phyloP scores from a whole-genome alignment of 2,113 vertebrate species.

The Puffinus mauretanicus region DNA sequence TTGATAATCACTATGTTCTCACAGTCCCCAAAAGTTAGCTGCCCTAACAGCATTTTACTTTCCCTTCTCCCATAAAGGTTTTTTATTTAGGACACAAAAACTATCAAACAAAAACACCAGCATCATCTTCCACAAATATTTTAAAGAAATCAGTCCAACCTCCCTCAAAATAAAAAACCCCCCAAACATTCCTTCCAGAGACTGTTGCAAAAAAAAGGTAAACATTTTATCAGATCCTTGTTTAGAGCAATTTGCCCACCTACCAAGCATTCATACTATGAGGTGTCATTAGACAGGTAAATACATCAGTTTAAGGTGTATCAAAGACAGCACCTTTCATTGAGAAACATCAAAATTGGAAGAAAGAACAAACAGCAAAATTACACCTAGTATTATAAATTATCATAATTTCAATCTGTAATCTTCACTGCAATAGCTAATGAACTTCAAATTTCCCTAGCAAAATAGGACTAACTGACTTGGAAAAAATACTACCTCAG shows the following conservation, averaged over 20 bases:
- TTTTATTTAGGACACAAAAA: background rate
- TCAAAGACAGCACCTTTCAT: constrained; percentile 17
- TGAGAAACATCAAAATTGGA: background rate
- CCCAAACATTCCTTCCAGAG: background rate
- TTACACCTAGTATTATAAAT: background rate
- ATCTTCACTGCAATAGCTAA: background rate
- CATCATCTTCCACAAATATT: background rate
- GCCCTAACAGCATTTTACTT: background rate
- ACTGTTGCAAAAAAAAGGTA: background rate
- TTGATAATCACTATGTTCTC: background rate
- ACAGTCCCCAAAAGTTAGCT: background rate
- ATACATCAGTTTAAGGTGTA: background rate
- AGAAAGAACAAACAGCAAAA: constrained; percentile 14
- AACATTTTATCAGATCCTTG: background rate
- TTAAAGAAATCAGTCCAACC: background rate
- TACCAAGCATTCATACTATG: background rate
- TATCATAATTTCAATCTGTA: constrained; percentile 17
- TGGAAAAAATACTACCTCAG: background rate
- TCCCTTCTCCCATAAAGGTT: background rate
- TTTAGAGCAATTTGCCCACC: background rate
- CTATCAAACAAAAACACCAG: background rate
- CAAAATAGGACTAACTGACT: background rate
- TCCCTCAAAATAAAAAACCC: background rate
- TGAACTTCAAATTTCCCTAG: background rate
- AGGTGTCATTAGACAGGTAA: background rate